Percentiles rank a stretch among this genome's conserved stretches.
phyloP scores from a whole-genome alignment of 2,113 vertebrate genomes.

The Anser brachyrhynchus region DNA sequence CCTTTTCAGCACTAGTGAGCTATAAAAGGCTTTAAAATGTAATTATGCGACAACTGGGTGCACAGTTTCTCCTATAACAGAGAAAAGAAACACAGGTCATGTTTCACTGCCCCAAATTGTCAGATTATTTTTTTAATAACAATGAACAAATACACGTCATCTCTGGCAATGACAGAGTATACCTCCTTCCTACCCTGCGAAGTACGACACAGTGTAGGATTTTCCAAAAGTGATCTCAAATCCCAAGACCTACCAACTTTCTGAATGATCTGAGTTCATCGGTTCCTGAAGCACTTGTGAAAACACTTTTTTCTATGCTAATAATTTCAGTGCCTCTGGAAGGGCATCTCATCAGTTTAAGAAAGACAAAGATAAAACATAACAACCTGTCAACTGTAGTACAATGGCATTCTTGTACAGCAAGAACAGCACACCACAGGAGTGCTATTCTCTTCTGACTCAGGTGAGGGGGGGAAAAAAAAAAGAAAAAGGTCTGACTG shows the following conservation, averaged over 20 bases:
- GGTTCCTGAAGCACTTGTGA: background rate
- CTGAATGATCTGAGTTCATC: background rate
- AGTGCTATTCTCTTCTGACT: background rate
- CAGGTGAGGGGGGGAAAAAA: rapidly evolving
- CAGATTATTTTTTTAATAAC: background rate
- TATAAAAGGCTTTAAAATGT: background rate
- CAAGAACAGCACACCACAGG: background rate
- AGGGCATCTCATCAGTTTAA: background rate
- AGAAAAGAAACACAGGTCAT: background rate
- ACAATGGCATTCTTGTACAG: background rate
- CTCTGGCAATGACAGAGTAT: background rate
- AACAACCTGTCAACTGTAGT: background rate
- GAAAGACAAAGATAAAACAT: background rate
- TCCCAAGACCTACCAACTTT: background rate
- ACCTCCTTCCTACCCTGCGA: background rate
- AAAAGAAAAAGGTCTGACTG: background rate
- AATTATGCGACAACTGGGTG: background rate
- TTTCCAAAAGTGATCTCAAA: background rate
- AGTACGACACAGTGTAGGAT: rapidly evolving
- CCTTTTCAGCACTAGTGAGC: background rate
- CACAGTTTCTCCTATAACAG: background rate
- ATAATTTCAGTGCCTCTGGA: background rate
- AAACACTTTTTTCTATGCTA: background rate
- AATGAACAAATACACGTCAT: background rate
- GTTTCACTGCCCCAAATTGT: background rate